Conservation (phyloP, 2,113 vertebrate species). For the Paralichthys olivaceus region DNA sequence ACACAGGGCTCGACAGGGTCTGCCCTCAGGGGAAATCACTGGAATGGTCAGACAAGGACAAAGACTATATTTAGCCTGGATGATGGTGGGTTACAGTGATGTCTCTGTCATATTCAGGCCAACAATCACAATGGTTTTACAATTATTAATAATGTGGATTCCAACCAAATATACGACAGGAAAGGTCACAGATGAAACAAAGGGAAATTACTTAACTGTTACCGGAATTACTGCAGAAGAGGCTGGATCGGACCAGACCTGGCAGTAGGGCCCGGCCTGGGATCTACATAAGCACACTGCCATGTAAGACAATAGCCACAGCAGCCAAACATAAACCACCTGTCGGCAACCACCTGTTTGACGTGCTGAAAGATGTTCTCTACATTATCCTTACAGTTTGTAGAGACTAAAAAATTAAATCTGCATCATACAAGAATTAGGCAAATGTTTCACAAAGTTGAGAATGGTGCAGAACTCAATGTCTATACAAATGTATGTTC, state of each 20-base stretch:
- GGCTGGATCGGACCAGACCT: too few species aligned
- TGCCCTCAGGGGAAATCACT: constrained; percentile 48
- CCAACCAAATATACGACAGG: neutral
- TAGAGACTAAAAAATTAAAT: neutral
- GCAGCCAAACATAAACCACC: constrained; percentile 14
- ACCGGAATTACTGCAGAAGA: neutral
- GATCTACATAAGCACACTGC: neutral
- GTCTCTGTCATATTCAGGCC: constrained; percentile 20
- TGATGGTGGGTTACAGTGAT: constrained; percentile 37
- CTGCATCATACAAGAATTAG: neutral
- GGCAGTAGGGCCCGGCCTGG: neutral
- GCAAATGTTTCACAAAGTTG: neutral
- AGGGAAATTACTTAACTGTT: neutral
- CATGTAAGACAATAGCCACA: constrained; percentile 5
- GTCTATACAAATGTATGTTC: too few species aligned
- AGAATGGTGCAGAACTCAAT: too few species aligned
- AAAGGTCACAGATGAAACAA: neutral
- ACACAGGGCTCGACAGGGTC: constrained; percentile 20
- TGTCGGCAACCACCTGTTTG: constrained; percentile 25
- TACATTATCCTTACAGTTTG: neutral
- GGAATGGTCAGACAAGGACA: constrained; percentile 53
- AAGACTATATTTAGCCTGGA: constrained; percentile 57
- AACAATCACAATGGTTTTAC: neutral
- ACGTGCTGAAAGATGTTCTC: neutral
- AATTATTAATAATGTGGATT: neutral